These are phyloP conservation scores for Helicolenus hilgendorfi DNA, from an alignment of 2,797 vertebrate species.

Conservation along the genomic window DNA sequence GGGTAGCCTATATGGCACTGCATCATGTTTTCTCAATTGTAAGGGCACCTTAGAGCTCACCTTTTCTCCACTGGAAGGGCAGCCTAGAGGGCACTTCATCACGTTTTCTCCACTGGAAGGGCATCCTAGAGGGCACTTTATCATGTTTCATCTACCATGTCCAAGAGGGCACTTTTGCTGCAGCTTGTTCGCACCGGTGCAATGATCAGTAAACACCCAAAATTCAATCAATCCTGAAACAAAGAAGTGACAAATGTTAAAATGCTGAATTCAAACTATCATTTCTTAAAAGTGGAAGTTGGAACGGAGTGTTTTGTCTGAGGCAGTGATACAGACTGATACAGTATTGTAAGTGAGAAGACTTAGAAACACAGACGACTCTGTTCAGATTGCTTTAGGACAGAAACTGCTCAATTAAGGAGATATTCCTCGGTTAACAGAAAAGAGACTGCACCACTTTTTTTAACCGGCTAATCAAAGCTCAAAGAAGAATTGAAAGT, in stretches of 20 bases:
- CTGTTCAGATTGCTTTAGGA: slow-evolving; percentile 6
- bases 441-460: neutral
- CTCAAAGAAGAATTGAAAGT: neutral
- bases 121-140: too few species aligned
- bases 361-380: neutral
- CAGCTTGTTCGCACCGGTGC: too few species aligned
- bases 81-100: rapidly evolving
- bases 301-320: neutral
- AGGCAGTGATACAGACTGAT: neutral
- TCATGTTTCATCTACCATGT: too few species aligned
- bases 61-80: too few species aligned
- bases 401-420: slow-evolving; percentile 3
- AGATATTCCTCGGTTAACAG: slow-evolving; percentile 3
- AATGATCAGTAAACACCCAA: neutral
- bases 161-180: too few species aligned
- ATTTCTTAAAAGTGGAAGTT: neutral
- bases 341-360: neutral
- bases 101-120: too few species aligned
- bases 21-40: too few species aligned
- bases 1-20: too few species aligned
- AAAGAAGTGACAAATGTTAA: neutral
- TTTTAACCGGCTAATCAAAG: slow-evolving; percentile 23
- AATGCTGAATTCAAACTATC: neutral
- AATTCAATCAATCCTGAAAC: neutral
- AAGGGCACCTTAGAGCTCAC: too few species aligned